Base-by-base conservation (phyloP, 2,113 vertebrate species). In the Pycnonotus jocosus region DNA sequence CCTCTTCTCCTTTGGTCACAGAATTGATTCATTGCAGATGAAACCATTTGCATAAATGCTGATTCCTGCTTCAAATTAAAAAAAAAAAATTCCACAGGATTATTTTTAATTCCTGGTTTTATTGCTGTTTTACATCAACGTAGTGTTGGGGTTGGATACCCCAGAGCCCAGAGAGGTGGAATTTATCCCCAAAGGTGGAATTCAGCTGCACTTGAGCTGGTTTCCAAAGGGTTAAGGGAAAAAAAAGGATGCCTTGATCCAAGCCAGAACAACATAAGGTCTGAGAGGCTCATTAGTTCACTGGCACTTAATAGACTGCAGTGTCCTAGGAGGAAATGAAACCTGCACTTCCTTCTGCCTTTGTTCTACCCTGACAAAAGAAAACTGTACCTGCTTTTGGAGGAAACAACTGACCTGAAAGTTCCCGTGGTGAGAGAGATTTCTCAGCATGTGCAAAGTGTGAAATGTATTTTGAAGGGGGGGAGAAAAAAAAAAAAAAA, bases 241-340 rank as follows among this genome's bases (percentile, higher is more conserved):
- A 38, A 38, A 50, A 72, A 96, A 91, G 23, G 6, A 56, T 79
- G 60, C 57, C 83, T 96, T 27, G 28, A 89, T 91, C 62, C 94
- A 93, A 97, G 98, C 98, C 98, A 98, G 98, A 97, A 96, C 92
- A 97, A 93, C 98, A 98, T 98, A 98, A 97, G 97, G 98, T 97
- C 97, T 97, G 94, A 95, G 97, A 98, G 98, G 98, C 98, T 98
- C 98, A 98, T 98, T 98, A 98, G 97, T 97, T 98, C 97, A 97
- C 97, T 98, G 98, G 98, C 98, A 97, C 97, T 94, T 93, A 83
- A 94, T 84, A 84, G 94, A 68, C 93, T 91, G 73, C 88, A 5
- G 65, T 84, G 97, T 98, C 98, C 98, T 98, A 82, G 96, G 97
- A 98, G 96, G 96, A 97, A 97, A 97, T 64, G 96, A 95, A 97